Base-by-base conservation (phyloP, 2,797 vertebrate genomes). In the Acanthopagrus latus region DNA sequence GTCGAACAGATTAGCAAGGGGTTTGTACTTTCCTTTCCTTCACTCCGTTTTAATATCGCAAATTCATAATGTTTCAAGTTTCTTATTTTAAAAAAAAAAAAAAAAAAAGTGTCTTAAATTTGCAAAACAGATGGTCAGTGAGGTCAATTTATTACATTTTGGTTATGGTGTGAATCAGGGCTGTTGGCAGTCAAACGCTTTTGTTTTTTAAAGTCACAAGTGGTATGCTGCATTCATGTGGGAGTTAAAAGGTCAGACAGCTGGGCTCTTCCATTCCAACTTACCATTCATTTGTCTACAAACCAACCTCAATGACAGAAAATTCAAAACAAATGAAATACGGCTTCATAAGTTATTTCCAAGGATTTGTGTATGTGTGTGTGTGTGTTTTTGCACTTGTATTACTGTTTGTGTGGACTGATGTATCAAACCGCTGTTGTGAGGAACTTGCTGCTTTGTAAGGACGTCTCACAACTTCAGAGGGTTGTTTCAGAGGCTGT, bases 91-190 rank as follows among this genome's bases (percentile, higher is more conserved):
- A 29, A n/a, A n/a, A n/a, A n/a, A n/a, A n/a, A n/a, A n/a, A n/a
- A n/a, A 33, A 33, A 44, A n/a, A n/a, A 43, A 51, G 1, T 74
- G 54, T 25, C 33, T 44, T 5, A 12, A 44, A 38, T 46, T 47
- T 8, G 5, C 14, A 27, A 16, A 58, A 69, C 23, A 70, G 68
- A 64, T 51, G 48, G 62, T 13, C 11, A 13, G 25, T 13, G 4
- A 29, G 18, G 64, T 73, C 13, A 60, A 9, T 21, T 48, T 17
- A 46, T 62, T 64, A 25, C n/a, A 57, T 64, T 65, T 65, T 25
- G 43, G 25, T 21, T 25, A 27, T 17, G 48, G 25, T 13, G 29
- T 23, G 52, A 21, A 21, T 29, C 18, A 11, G 18, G 18, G 16
- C 38, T 23, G 38, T 54, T 64, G 44, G 16, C 17, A 52, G 33